These are phyloP conservation scores for Drosophila eohydei DNA, from an alignment of 2,888 invertebrate species.

Conservation along the genomic window DNA sequence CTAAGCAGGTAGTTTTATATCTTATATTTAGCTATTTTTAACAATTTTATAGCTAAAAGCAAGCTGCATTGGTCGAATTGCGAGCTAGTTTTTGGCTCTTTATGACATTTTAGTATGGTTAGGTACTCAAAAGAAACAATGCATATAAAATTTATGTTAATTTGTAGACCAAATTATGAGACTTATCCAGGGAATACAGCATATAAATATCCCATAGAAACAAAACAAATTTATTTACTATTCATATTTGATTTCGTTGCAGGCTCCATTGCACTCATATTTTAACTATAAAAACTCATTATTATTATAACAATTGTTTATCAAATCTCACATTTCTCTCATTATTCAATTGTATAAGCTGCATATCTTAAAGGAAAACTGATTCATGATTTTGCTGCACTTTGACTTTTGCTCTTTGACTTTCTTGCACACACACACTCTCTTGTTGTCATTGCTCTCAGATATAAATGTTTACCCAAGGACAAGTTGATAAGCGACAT, in stretches of 20 bases:
- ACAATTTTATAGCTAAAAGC: neutral
- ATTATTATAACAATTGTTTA: neutral
- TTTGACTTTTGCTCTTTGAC: constrained; percentile 18
- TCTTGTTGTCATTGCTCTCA: neutral
- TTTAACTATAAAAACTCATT: neutral
- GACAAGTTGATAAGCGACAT: constrained; percentile 17
- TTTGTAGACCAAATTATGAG: too few species aligned
- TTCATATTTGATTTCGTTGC: too few species aligned
- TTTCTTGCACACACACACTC: neutral
- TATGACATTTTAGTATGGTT: neutral
- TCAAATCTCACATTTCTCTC: neutral
- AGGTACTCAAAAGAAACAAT: too few species aligned
- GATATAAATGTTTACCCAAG: constrained; percentile 10
- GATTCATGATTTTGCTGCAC: constrained; percentile 6
- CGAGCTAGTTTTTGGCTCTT: neutral
- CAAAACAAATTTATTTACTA: too few species aligned
- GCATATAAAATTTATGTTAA: too few species aligned
- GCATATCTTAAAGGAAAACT: neutral
- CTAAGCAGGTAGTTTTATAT: constrained; percentile 6
- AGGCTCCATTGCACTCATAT: too few species aligned
- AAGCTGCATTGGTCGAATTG: constrained; percentile 11
- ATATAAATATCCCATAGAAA: too few species aligned
- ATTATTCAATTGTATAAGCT: neutral
- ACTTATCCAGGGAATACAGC: too few species aligned
- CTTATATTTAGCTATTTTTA: constrained; percentile 9